phyloP scores from a whole-genome alignment of 1,140 invertebrate species.

The Drosophila kurseongensis region DNA sequence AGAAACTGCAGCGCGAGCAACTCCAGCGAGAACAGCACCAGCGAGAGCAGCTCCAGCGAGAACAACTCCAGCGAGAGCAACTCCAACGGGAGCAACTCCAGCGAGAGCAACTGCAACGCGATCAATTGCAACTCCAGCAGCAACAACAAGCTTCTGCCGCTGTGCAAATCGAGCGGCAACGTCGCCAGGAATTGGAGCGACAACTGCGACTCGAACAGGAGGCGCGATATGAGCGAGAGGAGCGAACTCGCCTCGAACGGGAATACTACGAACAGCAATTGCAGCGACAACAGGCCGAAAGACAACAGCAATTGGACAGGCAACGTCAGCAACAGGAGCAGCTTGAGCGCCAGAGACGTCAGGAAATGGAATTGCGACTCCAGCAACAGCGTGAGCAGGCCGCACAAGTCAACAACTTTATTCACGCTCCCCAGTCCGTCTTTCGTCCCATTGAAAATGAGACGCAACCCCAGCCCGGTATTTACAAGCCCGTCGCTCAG shows the following conservation, averaged over 20 bases:
- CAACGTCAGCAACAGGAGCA: constrained; percentile 67
- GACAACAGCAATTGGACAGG: constrained; percentile 63
- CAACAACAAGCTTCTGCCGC: constrained; percentile 72
- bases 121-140: constrained; percentile 42
- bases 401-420: constrained; percentile 88
- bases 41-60: constrained; percentile 22
- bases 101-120: constrained; percentile 40
- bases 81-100: constrained; percentile 31
- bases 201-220: constrained; percentile 63
- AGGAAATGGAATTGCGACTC: constrained; percentile 42
- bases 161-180: constrained; percentile 66
- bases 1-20: constrained; percentile 27
- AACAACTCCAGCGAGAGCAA: constrained; percentile 21
- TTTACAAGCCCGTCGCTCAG: constrained; percentile 77
- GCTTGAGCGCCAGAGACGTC: constrained; percentile 53
- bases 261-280: constrained; percentile 70
- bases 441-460: constrained; percentile 86
- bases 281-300: constrained; percentile 59
- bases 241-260: constrained; percentile 61
- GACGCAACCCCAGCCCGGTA: constrained; percentile 37
- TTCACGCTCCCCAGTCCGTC: constrained; percentile 89
- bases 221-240: constrained; percentile 67
- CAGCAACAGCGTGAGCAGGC: constrained; percentile 30
- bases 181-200: constrained; percentile 66
- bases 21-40: constrained; percentile 18